Evolutionary conservation across 2,113 vertebrate genomes (phyloP).

Genomic region (Poecile atricapillus): DNA sequence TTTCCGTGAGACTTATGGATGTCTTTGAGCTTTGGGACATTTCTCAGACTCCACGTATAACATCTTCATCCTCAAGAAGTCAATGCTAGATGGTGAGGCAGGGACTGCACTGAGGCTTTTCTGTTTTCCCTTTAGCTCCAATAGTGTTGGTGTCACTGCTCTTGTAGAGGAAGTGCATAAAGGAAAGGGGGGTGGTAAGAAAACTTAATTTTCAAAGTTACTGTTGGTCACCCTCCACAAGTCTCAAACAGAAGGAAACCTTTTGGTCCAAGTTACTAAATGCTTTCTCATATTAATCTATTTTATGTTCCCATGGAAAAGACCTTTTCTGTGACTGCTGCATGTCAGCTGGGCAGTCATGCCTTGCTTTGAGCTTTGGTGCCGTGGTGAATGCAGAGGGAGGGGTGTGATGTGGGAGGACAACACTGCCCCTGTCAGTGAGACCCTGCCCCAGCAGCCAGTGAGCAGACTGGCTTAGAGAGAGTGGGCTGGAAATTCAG

Average conservation of each 20-base stretch:
- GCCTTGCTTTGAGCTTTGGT: neutral
- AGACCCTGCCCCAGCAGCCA: neutral
- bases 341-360: neutral
- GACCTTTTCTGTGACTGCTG: neutral
- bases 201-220: neutral
- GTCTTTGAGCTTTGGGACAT: neutral
- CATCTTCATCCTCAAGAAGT: neutral
- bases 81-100: neutral
- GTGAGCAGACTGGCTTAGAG: neutral
- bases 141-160: neutral
- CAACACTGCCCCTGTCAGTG: accelerated
- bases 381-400: neutral
- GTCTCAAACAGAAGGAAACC: neutral
- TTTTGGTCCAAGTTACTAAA: neutral
- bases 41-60: neutral
- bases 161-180: neutral
- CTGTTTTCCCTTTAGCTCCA: neutral
- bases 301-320: neutral
- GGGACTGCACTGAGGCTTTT: neutral
- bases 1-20: neutral
- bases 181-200: neutral
- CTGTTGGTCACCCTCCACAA: neutral
- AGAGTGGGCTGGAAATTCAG: neutral
- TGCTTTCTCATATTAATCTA: neutral
- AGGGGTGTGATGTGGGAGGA: neutral